A percentile compares a stretch with the other conserved stretches of the same genome.
phyloP scores from a whole-genome alignment of 2,888 invertebrate genomes.

The Harpalus rufipes region DNA sequence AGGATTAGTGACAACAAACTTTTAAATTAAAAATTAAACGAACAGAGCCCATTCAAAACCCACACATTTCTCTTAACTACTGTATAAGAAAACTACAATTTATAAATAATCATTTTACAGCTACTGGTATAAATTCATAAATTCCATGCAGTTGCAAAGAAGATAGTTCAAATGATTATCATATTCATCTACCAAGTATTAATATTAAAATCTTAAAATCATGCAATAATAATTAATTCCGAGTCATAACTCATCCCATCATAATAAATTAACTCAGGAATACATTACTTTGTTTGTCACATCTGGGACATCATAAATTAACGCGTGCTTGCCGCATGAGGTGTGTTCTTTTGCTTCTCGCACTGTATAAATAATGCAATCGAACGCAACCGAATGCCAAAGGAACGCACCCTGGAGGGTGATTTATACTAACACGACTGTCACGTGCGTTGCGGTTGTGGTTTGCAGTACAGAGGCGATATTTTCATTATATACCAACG shows the following conservation, averaged over 20 bases:
- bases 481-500: conserved; percentile 16
- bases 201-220: conserved; percentile 41
- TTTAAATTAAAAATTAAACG: too few species aligned
- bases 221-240: conserved; percentile 44
- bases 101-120: too few species aligned
- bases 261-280: conserved; percentile 43
- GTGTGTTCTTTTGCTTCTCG: conserved; percentile 43
- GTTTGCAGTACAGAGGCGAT: conserved; percentile 20
- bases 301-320: conserved; percentile 56
- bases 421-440: conserved; percentile 29
- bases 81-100: too few species aligned
- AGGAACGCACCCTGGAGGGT: conserved; percentile 47
- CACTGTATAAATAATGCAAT: conserved; percentile 43
- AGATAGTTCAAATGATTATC: not conserved
- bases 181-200: not conserved
- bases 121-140: not conserved
- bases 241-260: conserved; percentile 35
- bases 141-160: not conserved
- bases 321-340: not conserved
- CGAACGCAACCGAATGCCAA: conserved; percentile 32
- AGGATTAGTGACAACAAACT: too few species aligned
- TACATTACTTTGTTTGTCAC: conserved; percentile 53
- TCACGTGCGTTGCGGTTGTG: conserved; percentile 34
- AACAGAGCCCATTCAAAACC: too few species aligned
- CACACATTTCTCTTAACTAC: too few species aligned